Conservation (phyloP, 2,797 vertebrate species). For the Xenentodon cancila region DNA sequence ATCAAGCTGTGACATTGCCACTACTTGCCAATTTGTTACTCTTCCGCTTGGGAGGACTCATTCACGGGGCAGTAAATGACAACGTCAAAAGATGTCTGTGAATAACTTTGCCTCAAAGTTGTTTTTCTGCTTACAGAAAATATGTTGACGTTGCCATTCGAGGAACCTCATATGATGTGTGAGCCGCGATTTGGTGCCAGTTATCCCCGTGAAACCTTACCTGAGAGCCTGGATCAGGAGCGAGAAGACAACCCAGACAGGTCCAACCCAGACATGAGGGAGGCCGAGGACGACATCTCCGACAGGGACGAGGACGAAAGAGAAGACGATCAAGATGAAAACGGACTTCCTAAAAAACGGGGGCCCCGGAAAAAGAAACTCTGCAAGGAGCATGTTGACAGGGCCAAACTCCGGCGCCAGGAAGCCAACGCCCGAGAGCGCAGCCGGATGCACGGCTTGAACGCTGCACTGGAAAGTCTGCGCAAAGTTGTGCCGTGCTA, state of each 20-base stretch:
- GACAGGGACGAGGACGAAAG: conserved; percentile 79
- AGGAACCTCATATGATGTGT: conserved; percentile 94
- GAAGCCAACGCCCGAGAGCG: conserved; percentile 96
- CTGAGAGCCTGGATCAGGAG: conserved; percentile 76
- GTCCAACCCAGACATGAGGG: conserved; percentile 59
- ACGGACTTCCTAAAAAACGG: conserved; percentile 88
- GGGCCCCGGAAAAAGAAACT: conserved; percentile 94
- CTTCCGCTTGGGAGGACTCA: conserved; percentile 50
- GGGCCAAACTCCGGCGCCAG: conserved; percentile 91
- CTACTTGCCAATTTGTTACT: conserved; percentile 42
- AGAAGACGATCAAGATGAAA: conserved; percentile 90
- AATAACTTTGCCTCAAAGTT: conserved; percentile 62
- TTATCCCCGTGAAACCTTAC: conserved; percentile 89
- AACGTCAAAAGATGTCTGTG: conserved; percentile 38
- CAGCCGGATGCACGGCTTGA: conserved; percentile 96
- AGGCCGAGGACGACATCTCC: conserved; percentile 65
- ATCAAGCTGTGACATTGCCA: conserved; percentile 52
- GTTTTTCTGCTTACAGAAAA: conserved; percentile 50
- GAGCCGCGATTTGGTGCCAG: conserved; percentile 93
- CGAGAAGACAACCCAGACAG: conserved; percentile 39
- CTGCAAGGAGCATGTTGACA: conserved; percentile 86
- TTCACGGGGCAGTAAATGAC: conserved; percentile 58
- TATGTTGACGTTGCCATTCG: conserved; percentile 97
- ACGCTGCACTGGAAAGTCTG: conserved; percentile 95
- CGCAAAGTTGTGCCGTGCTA: conserved; percentile 99